Conservation (phyloP, 1,140 invertebrate genomes). For the Cydia amplana region DNA sequence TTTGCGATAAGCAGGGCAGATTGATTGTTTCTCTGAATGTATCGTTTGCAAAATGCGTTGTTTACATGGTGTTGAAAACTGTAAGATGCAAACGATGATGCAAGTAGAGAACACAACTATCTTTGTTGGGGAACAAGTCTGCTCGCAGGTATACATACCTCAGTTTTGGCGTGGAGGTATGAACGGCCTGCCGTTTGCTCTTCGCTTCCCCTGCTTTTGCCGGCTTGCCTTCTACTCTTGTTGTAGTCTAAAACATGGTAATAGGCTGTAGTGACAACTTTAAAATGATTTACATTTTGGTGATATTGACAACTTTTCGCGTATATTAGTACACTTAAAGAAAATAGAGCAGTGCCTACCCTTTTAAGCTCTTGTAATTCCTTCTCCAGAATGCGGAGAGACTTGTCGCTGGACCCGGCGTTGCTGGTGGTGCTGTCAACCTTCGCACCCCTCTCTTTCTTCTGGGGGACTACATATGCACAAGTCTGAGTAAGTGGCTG, state of each 20-base stretch:
- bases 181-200: constrained; percentile 21
- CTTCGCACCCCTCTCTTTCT: constrained; percentile 50
- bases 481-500: not conserved
- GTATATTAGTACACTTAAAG: not conserved
- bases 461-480: constrained; percentile 39
- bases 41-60: not conserved
- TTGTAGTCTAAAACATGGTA: constrained; percentile 49
- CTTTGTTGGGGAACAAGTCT: not conserved
- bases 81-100: too few species aligned
- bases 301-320: too few species aligned
- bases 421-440: constrained; percentile 47
- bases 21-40: not conserved
- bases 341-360: constrained; percentile 46
- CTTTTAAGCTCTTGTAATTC: constrained; percentile 75
- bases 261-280: not conserved
- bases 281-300: too few species aligned
- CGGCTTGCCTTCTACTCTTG: not conserved
- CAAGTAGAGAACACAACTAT: not conserved
- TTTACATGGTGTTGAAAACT: not conserved
- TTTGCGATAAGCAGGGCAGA: too few species aligned
- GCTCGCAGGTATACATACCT: not conserved
- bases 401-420: constrained; percentile 67
- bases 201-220: not conserved
- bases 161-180: constrained; percentile 12
- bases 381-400: constrained; percentile 69